Evolutionary conservation across 2,113 vertebrate species (phyloP).

Genomic region (Nesoenas mayeri): DNA sequence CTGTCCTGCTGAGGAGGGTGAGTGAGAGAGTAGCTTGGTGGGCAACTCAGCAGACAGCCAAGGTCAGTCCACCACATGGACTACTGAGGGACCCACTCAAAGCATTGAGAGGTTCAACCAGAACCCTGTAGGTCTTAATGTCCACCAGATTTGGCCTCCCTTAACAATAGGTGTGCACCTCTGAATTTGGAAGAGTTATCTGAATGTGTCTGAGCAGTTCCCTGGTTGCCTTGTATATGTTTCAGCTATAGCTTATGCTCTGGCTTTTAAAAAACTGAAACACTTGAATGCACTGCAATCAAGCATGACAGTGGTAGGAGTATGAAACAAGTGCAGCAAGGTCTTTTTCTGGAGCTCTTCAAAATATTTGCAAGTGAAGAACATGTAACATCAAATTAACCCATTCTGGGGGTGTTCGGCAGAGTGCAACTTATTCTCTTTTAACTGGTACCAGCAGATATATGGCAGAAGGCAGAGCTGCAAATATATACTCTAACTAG

Average conservation of each 20-base stretch:
- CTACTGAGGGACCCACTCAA: background rate
- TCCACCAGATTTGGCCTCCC: background rate
- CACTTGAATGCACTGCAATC: background rate
- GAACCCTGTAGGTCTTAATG: background rate
- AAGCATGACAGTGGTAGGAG: background rate
- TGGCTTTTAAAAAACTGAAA: background rate
- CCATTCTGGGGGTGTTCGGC: rapidly evolving
- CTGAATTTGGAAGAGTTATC: background rate
- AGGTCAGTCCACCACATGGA: too few species aligned
- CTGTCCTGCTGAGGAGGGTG: too few species aligned
- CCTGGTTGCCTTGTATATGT: background rate
- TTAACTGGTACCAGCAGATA: background rate
- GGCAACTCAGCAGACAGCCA: too few species aligned
- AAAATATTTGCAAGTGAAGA: background rate
- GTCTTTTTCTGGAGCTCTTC: background rate
- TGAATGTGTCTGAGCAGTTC: background rate
- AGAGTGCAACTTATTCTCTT: background rate
- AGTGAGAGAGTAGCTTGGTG: too few species aligned
- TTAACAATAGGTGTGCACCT: background rate
- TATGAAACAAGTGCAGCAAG: background rate
- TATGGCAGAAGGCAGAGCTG: background rate
- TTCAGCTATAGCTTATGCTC: background rate
- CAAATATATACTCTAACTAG: background rate
- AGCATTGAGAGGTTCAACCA: background rate
- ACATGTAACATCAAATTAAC: background rate